Evolutionary conservation across 2,888 invertebrate genomes (phyloP), one percentile per base, ranked within the genome.

Genomic region (Gibbula magus): DNA sequence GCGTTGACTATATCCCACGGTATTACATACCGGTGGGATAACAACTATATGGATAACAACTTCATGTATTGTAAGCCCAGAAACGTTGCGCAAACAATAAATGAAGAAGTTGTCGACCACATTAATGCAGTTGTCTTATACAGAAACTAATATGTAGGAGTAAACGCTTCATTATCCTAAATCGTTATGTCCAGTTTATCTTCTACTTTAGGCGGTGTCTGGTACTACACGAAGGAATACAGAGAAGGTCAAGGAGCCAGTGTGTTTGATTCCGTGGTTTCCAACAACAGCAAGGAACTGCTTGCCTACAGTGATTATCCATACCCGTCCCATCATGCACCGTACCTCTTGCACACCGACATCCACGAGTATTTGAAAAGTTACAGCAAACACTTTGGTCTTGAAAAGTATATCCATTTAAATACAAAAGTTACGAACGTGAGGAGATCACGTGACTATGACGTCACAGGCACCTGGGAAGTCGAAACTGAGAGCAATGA

Each of bases 381-480:
- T 18, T 74, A 74, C 52, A 25, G 25, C 18, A 22, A 74, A 10
- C 45, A 39, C 25, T 74, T 74, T 20, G 51, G 51, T 10, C 74
- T 74, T 25, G 13, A 51, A 1, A 74, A 74, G 20, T 20, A 74
- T 51, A 74, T 74, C 20, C n/a, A 74, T 22, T 51, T 45, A 22
- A n/a, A 20, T 10, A 74, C 74, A 0, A 51, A 25, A 22, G 22
- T 74, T n/a, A 18, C n/a, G 13, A 25, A 74, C 8, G 29, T 74
- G n/a, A 45, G 13, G 35, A 74, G 51, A 18, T 20, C 74, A 20
- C 20, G 51, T 20, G 74, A 74, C 51, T 74, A 74, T 25, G 51
- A 74, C 74, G 52, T 22, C 20, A 74, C 74, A 13, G 74, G 74
- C 39, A 51, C 25, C 8, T 74, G 74, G 74, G 51, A 74, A 51